Percentiles rank a stretch among this genome's conserved stretches.
Conservation (phyloP, 2,113 vertebrate genomes). For the Eudyptes chrysolophus region DNA sequence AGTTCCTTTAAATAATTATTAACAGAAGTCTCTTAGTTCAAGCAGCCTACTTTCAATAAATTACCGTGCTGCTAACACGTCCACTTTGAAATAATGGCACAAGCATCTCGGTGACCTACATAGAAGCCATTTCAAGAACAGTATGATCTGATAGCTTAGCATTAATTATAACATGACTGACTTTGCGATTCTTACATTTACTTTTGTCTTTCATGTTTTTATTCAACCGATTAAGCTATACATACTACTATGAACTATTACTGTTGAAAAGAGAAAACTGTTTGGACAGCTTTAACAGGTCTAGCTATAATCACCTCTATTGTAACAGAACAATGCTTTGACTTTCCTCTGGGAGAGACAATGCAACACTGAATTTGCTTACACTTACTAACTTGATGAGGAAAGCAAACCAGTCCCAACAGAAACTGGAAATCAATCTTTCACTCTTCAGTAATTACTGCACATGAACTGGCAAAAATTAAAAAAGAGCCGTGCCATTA, state of each 20-base stretch:
- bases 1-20: constrained; percentile 50
- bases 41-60: constrained; percentile 33
- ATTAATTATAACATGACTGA: background rate
- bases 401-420: background rate
- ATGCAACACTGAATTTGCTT: background rate
- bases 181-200: background rate
- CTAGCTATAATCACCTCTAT: background rate
- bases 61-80: background rate
- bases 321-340: background rate
- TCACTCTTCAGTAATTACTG: background rate
- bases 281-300: background rate
- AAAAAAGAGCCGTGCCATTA: background rate
- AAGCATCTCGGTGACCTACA: background rate
- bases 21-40: constrained; percentile 44
- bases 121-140: background rate
- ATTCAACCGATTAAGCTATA: background rate
- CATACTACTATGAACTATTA: background rate
- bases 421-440: background rate
- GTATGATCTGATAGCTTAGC: background rate
- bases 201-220: background rate
- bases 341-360: background rate
- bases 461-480: background rate
- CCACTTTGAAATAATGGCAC: constrained; percentile 17
- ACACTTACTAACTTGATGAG: background rate
- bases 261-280: background rate